phyloP scores from a whole-genome alignment of 1,140 invertebrate species.

The Drosophila gunungcola region DNA sequence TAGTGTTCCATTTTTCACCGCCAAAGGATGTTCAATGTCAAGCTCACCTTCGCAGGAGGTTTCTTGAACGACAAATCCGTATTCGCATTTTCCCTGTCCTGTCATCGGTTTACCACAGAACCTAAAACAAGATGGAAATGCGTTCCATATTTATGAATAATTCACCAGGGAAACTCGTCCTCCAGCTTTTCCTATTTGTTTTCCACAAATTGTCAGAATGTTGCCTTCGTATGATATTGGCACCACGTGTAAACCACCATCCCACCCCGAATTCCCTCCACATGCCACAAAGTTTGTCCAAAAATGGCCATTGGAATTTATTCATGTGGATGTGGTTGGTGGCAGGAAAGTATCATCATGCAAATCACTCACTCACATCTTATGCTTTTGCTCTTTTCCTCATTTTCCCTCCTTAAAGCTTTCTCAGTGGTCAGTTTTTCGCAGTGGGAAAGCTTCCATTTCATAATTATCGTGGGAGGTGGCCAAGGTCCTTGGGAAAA shows the following conservation, averaged over 20 bases:
- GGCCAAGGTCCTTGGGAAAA: constrained; percentile 26
- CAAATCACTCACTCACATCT: constrained; percentile 27
- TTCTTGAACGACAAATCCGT: constrained; percentile 13
- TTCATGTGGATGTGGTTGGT: constrained; percentile 26
- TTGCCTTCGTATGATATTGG: constrained; percentile 34
- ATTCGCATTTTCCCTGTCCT: constrained; percentile 26
- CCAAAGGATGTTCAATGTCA: neutral
- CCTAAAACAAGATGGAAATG: constrained; percentile 37
- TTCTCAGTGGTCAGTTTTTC: constrained; percentile 27
- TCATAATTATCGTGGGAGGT: constrained; percentile 64
- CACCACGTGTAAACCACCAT: constrained; percentile 45
- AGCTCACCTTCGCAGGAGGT: constrained; percentile 20
- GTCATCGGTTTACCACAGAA: constrained; percentile 28
- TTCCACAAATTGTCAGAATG: constrained; percentile 55
- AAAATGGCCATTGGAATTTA: constrained; percentile 54
- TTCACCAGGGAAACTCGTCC: constrained; percentile 25
- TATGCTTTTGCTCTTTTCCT: neutral
- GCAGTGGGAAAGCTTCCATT: no score
- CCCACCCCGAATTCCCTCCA: neutral
- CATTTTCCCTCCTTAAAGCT: constrained; percentile 32
- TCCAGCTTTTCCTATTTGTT: constrained; percentile 29
- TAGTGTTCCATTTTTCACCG: neutral
- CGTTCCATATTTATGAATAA: constrained; percentile 64
- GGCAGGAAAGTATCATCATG: constrained; percentile 32
- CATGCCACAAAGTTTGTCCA: constrained; percentile 36